Percentiles rank a stretch among this genome's conserved stretches.
Evolutionary conservation across 2,113 vertebrate species (phyloP).

Genomic region (Chloroceryle aenea): DNA sequence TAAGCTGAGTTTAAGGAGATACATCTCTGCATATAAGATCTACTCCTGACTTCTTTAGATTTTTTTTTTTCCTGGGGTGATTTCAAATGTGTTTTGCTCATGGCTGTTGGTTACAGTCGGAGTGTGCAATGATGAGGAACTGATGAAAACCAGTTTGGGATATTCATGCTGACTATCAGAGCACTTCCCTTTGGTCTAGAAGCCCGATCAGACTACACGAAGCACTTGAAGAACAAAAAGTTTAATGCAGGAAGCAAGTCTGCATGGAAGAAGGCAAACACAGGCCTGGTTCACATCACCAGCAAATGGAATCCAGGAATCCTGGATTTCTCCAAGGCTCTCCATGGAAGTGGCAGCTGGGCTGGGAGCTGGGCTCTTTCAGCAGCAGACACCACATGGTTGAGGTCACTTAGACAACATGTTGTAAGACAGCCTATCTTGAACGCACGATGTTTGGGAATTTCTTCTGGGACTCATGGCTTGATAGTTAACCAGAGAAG

Average conservation of each 20-base stretch:
- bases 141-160: neutral
- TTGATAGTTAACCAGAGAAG: neutral
- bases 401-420: neutral
- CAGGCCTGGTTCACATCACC: neutral
- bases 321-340: neutral
- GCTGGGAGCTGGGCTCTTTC: neutral
- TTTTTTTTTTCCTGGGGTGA: neutral
- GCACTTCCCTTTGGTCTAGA: neutral
- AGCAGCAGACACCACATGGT: neutral
- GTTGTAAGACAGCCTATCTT: neutral
- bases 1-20: neutral
- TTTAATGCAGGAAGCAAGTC: neutral
- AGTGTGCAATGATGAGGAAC: neutral
- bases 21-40: neutral
- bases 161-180: neutral
- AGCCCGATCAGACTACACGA: neutral
- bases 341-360: neutral
- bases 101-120: accelerated
- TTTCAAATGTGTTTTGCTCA: neutral
- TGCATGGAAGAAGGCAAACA: neutral
- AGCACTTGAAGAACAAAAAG: neutral
- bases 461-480: neutral
- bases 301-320: neutral
- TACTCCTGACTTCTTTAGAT: neutral
- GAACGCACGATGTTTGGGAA: neutral